Percentiles rank a stretch among this genome's conserved stretches.
phyloP scores from a whole-genome alignment of 2,113 vertebrate species.

The Carlito syrichta region DNA sequence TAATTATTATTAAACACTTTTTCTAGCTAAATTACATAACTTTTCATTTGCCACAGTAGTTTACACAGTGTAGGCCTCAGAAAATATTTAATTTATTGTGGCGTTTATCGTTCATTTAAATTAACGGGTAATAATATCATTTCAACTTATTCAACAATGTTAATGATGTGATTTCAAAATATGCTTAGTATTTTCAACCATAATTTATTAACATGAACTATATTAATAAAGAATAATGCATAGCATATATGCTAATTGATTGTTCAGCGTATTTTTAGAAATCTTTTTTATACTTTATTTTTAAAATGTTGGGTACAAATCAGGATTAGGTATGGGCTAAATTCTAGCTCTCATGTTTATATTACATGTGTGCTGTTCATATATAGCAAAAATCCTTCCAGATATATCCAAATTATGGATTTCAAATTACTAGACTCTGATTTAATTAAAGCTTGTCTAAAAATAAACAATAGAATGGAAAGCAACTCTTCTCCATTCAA shows the following conservation, averaged over 20 bases:
- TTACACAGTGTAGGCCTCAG: background rate
- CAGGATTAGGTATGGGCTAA: too few relatives aligned
- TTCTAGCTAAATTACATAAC: background rate
- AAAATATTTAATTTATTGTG: background rate
- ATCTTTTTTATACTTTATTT: too few relatives aligned
- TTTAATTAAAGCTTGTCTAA: background rate
- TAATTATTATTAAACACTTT: background rate
- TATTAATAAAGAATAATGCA: background rate
- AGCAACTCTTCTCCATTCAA: background rate
- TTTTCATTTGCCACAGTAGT: conserved; percentile 9
- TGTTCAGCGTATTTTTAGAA: too few relatives aligned
- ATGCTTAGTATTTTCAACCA: background rate
- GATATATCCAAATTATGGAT: background rate
- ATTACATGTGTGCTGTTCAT: background rate
- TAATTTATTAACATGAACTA: background rate
- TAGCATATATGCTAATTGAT: background rate
- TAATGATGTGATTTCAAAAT: conserved; percentile 40
- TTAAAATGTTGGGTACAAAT: too few relatives aligned
- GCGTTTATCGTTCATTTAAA: background rate
- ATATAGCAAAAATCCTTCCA: background rate
- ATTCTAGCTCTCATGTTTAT: background rate
- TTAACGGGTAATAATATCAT: background rate
- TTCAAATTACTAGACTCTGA: background rate
- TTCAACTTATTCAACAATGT: background rate
- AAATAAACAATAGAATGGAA: conserved; percentile 11